Percentiles rank a stretch among this genome's conserved stretches.
These are phyloP conservation scores for Eledona agricola DNA, from an alignment of 2,888 invertebrate genomes.

Conservation along the genomic window DNA sequence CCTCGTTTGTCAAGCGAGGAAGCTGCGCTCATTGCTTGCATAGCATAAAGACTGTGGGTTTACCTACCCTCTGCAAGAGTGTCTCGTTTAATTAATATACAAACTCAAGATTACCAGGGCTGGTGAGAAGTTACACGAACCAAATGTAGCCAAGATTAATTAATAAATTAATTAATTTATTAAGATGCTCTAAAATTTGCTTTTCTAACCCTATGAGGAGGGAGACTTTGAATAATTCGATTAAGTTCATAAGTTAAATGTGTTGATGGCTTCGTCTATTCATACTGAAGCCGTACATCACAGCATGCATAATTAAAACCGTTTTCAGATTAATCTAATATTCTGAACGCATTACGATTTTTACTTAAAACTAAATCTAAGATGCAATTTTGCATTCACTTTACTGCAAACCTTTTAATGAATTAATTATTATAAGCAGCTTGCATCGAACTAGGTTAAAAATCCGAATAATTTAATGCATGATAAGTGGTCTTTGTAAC, in stretches of 20 bases:
- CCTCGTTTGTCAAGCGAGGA: conserved; percentile 34
- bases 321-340: conserved; percentile 6
- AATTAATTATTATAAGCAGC: no score
- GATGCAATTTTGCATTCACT: no score
- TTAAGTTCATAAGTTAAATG: conserved; percentile 37
- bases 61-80: conserved; percentile 40
- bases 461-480: no score
- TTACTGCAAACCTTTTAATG: no score
- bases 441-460: no score
- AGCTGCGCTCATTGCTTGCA: conserved; percentile 32
- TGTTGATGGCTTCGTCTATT: conserved; percentile 27
- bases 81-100: conserved; percentile 46
- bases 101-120: conserved; percentile 43
- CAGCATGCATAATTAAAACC: conserved; percentile 22
- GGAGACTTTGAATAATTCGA: conserved; percentile 36
- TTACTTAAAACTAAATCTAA: conserved; percentile 2
- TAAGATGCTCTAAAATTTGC: conserved; percentile 42
- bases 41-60: conserved; percentile 30
- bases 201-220: conserved; percentile 24
- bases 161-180: conserved; percentile 44
- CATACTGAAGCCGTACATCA: conserved; percentile 12
- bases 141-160: conserved; percentile 47
- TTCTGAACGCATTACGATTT: not conserved
- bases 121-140: conserved; percentile 44
- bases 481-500: no score